phyloP scores from a whole-genome alignment of 2,797 vertebrate genomes.

The Ptychobarbus kaznakovi region DNA sequence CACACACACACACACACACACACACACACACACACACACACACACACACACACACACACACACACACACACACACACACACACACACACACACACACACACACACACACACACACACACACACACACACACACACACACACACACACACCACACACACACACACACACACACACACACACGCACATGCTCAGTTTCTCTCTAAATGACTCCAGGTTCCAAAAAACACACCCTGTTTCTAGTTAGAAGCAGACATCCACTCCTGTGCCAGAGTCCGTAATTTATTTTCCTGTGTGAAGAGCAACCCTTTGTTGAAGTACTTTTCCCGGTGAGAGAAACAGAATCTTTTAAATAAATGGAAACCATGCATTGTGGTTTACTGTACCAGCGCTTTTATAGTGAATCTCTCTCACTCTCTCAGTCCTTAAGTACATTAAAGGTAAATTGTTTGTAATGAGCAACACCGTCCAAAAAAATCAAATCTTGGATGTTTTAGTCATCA shows the following conservation, averaged over 20 bases:
- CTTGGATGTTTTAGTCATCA: background rate
- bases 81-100: too few relatives aligned
- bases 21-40: too few relatives aligned
- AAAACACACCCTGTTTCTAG: slow-evolving; percentile 52
- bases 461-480: background rate
- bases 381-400: background rate
- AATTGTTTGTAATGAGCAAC: background rate
- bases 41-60: slow-evolving; percentile 6
- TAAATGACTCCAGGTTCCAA: slow-evolving; percentile 51
- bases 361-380: slow-evolving; percentile 26
- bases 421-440: too few relatives aligned
- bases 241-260: slow-evolving; percentile 54
- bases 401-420: background rate
- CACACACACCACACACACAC: too few relatives aligned
- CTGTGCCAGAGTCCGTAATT: slow-evolving; percentile 55
- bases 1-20: too few relatives aligned
- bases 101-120: too few relatives aligned
- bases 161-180: background rate
- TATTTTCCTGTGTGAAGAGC: slow-evolving; percentile 48
- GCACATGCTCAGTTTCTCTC: slow-evolving; percentile 37
- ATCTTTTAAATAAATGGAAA: slow-evolving; percentile 37
- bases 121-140: too few relatives aligned
- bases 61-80: too few relatives aligned
- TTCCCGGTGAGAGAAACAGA: slow-evolving; percentile 47
- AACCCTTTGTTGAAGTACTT: slow-evolving; percentile 50